phyloP scores from a whole-genome alignment of 2,888 invertebrate species.

The Apotomis capreana region DNA sequence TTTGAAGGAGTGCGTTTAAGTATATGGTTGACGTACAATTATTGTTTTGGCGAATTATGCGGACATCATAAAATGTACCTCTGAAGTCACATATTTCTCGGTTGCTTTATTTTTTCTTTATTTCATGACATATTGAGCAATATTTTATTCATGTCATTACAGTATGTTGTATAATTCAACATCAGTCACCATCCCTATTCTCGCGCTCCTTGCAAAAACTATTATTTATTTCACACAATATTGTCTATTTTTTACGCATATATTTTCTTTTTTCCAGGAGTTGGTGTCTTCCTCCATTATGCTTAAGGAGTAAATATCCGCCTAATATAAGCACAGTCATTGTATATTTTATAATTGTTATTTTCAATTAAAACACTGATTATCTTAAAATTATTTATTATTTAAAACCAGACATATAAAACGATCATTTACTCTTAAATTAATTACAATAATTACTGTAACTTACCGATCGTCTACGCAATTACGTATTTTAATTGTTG shows the following conservation, averaged over 20 bases:
- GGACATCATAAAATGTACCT: no score
- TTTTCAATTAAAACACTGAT: conserved; percentile 48
- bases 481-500: conserved; percentile 47
- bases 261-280: conserved; percentile 60
- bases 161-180: no score
- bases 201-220: no score
- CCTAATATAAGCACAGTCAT: conserved; percentile 14
- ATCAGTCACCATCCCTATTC: no score
- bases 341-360: conserved; percentile 22
- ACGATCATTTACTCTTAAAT: conserved; percentile 52
- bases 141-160: no score
- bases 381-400: conserved; percentile 53
- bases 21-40: no score
- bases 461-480: conserved; percentile 40
- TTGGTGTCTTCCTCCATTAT: conserved; percentile 67
- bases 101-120: no score
- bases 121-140: no score
- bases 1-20: no score
- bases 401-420: conserved; percentile 59
- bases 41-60: no score
- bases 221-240: no score
- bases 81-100: no score
- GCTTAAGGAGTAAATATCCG: conserved; percentile 65
- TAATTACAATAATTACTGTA: conserved; percentile 37
- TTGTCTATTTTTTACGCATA: background rate